Conservation (phyloP, 2,888 invertebrate genomes). For the Erebia palarica region DNA sequence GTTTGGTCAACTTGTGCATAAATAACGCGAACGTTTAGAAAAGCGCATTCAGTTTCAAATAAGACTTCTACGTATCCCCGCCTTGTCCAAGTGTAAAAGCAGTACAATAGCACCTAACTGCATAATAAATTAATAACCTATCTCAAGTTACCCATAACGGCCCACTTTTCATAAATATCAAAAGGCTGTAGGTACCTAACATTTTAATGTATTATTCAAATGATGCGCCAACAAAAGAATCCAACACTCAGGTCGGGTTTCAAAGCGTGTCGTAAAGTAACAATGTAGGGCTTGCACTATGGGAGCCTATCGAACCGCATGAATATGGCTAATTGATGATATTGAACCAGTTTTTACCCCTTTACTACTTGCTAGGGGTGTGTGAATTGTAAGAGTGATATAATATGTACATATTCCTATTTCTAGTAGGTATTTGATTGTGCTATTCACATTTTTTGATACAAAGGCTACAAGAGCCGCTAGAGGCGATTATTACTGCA, state of each 20-base stretch:
- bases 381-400: neutral
- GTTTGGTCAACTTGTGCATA: no score
- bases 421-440: neutral
- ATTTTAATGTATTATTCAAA: slow-evolving; percentile 77
- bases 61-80: neutral
- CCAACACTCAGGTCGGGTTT: slow-evolving; percentile 70
- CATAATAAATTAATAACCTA: slow-evolving; percentile 26
- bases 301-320: slow-evolving; percentile 40
- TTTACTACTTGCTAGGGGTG: neutral
- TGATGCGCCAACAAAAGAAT: slow-evolving; percentile 74
- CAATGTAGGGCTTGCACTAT: slow-evolving; percentile 64
- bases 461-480: no score
- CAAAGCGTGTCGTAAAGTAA: slow-evolving; percentile 72
- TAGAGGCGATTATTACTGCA: no score
- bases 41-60: no score
- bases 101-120: slow-evolving; percentile 6
- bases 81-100: neutral
- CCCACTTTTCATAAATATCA: slow-evolving; percentile 51
- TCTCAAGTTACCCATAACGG: slow-evolving; percentile 41
- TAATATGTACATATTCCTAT: neutral
- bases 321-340: slow-evolving; percentile 43
- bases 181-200: slow-evolving; percentile 53
- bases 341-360: slow-evolving; percentile 34
- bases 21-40: no score
- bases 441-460: neutral